These are phyloP conservation scores for Drosophila repletoides DNA, from an alignment of 1,140 invertebrate species.

Conservation along the genomic window DNA sequence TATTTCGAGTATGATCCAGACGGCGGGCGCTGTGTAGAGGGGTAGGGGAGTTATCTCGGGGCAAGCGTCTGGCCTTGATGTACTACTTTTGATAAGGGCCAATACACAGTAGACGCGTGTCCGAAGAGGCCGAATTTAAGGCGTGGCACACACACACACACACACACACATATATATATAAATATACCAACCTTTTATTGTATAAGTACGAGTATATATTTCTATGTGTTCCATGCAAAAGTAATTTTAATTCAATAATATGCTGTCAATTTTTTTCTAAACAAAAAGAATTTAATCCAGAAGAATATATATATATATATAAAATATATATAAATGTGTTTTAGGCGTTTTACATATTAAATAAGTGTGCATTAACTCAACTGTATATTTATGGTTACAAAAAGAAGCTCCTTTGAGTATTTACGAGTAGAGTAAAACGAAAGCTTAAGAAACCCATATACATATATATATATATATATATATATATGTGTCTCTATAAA, in stretches of 20 bases:
- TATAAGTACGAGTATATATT: conserved; percentile 15
- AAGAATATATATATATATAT: neutral
- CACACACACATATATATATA: neutral
- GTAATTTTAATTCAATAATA: conserved; percentile 49
- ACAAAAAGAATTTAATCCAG: conserved; percentile 18
- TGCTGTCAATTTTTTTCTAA: conserved; percentile 38
- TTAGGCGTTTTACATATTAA: conserved; percentile 15
- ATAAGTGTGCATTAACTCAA: conserved; percentile 4
- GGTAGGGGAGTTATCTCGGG: conserved; percentile 22
- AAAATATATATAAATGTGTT: conserved; percentile 22
- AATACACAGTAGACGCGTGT: conserved; percentile 9
- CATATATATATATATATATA: neutral
- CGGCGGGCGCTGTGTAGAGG: no score
- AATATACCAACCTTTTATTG: neutral
- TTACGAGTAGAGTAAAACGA: neutral
- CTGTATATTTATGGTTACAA: conserved; percentile 21
- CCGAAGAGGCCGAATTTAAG: neutral
- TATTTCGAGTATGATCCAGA: no score
- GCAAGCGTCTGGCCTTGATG: conserved; percentile 33
- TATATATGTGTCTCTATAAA: neutral
- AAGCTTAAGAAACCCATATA: neutral
- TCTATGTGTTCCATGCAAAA: conserved; percentile 56
- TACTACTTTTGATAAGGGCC: conserved; percentile 24
- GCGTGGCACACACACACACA: conserved; percentile 1
- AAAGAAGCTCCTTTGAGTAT: conserved; percentile 36